phyloP scores from a whole-genome alignment of 1,140 invertebrate species.

The Ceratina japonica region DNA sequence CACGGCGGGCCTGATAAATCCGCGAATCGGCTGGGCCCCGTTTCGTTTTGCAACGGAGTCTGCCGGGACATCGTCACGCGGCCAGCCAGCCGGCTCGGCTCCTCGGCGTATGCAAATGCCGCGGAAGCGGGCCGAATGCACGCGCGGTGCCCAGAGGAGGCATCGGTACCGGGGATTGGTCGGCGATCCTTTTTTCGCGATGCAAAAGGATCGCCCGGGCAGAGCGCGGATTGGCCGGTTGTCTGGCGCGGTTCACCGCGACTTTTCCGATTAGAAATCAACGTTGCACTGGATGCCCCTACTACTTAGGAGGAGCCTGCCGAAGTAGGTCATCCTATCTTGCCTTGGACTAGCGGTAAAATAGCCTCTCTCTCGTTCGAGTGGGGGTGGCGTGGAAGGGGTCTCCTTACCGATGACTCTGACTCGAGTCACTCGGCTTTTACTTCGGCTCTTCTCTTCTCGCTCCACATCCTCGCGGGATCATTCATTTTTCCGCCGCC shows the following conservation, averaged over 20 bases:
- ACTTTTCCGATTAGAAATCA: conserved; percentile 79
- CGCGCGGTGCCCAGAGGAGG: neutral
- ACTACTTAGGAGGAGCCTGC: conserved; percentile 78
- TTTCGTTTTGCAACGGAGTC: neutral
- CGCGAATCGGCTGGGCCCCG: neutral
- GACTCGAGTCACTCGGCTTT: conserved; percentile 40
- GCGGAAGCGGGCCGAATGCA: conserved; percentile 43
- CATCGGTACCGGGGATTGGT: conserved; percentile 57
- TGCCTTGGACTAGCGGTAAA: conserved; percentile 71
- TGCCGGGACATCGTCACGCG: neutral
- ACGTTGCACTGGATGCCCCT: conserved; percentile 73
- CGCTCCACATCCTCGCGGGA: neutral
- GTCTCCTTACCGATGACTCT: conserved; percentile 46
- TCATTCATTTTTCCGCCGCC: neutral
- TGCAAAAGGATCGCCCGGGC: conserved; percentile 48
- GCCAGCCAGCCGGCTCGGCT: conserved; percentile 32
- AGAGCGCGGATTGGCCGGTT: conserved; percentile 64
- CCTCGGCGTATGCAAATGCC: conserved; percentile 50
- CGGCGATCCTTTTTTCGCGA: conserved; percentile 48
- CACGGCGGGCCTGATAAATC: neutral
- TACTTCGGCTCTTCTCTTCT: conserved; percentile 25
- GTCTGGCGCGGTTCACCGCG: conserved; percentile 63
- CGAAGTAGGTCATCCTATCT: conserved; percentile 78
- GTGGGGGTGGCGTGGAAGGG: conserved; percentile 67
- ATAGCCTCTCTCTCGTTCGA: conserved; percentile 61